A percentile compares a stretch with the other conserved stretches of the same genome.
Evolutionary conservation across 1,140 invertebrate species (phyloP).

Genomic region (Acromyrmex heyeri): DNA sequence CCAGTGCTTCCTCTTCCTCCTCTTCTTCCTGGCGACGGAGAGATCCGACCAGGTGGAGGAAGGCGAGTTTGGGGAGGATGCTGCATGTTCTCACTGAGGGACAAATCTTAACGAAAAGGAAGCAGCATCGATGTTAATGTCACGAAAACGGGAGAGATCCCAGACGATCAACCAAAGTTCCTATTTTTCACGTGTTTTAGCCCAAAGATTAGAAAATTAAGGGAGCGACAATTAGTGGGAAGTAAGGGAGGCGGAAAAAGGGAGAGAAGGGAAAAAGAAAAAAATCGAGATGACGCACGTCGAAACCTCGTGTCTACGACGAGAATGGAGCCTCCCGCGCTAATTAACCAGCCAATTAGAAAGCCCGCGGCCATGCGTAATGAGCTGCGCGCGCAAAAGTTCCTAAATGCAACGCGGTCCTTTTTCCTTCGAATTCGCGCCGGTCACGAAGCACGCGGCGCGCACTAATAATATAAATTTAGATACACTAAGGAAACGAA

Average conservation of each 20-base stretch:
- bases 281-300: slow-evolving; percentile 59
- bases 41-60: slow-evolving; percentile 74
- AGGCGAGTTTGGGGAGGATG: slow-evolving; percentile 49
- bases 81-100: slow-evolving; percentile 59
- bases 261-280: neutral
- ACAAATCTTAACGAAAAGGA: slow-evolving; percentile 58
- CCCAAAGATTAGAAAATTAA: slow-evolving; percentile 66
- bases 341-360: slow-evolving; percentile 86
- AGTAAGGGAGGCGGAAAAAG: slow-evolving; percentile 50
- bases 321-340: slow-evolving; percentile 80
- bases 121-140: slow-evolving; percentile 52
- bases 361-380: slow-evolving; percentile 83
- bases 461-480: slow-evolving; percentile 61
- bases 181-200: slow-evolving; percentile 85
- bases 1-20: slow-evolving; percentile 61
- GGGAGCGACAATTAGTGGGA: slow-evolving; percentile 45
- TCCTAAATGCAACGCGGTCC: slow-evolving; percentile 82
- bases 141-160: slow-evolving; percentile 53
- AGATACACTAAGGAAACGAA: slow-evolving; percentile 50
- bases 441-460: slow-evolving; percentile 48
- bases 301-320: slow-evolving; percentile 80
- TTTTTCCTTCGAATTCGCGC: slow-evolving; percentile 67
- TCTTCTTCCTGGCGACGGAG: slow-evolving; percentile 75
- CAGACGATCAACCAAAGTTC: slow-evolving; percentile 85
- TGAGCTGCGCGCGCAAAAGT: slow-evolving; percentile 86